These are phyloP conservation scores for Montipora efflorescens DNA, from an alignment of 64 coral and sea anemone species.

Conservation along the genomic window DNA sequence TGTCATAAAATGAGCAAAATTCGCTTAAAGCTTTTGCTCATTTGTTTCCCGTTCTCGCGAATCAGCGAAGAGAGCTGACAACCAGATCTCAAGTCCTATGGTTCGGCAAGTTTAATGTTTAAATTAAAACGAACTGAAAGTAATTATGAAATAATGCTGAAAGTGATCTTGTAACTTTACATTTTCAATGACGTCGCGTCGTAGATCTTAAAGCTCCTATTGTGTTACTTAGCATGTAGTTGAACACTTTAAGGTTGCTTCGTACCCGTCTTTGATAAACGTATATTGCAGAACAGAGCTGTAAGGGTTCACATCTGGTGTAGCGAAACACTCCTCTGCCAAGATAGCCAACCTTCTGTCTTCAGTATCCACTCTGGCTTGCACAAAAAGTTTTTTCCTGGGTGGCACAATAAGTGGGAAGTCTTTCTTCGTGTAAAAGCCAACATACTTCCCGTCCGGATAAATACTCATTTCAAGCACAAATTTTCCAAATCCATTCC, in stretches of 20 bases:
- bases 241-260: not conserved
- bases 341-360: not conserved
- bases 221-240: not conserved
- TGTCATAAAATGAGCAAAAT: too few species aligned
- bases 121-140: too few species aligned
- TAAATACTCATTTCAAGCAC: slow-evolving; percentile 8
- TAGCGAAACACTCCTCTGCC: slow-evolving; percentile 1
- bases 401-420: not conserved
- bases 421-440: not conserved
- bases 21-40: too few species aligned
- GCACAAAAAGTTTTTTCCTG: not conserved
- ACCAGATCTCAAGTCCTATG: too few species aligned
- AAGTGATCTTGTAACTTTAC: too few species aligned
- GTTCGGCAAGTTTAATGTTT: too few species aligned
- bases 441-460: not conserved
- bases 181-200: too few species aligned
- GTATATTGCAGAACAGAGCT: not conserved
- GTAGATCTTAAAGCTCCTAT: too few species aligned
- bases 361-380: not conserved
- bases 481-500: slow-evolving; percentile 1
- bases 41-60: too few species aligned
- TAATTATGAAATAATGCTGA: too few species aligned
- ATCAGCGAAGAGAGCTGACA: too few species aligned
- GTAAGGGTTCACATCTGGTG: not conserved
- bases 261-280: slow-evolving; percentile 39